Evolutionary conservation across 2,113 vertebrate genomes (phyloP), one percentile per base, ranked within the genome.

Genomic region (Cebidichthys violaceus): DNA sequence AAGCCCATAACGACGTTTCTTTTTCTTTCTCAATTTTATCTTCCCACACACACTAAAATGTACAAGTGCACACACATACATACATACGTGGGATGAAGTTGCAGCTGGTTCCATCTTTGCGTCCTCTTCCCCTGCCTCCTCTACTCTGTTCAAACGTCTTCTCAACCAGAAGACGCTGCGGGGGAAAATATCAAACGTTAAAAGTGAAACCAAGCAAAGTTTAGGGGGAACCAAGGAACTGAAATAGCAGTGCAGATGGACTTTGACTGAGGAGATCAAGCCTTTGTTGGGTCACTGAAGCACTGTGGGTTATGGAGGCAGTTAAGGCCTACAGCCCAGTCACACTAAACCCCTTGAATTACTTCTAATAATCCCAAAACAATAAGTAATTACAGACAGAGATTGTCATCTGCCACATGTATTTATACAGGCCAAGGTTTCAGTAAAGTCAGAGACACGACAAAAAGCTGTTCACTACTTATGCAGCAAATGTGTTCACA

Each of bases 141-240:
- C 43, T 20, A 9, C 0, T 35, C 7, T 27, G 9, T 22, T 31
- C 20, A 37, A 14, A 18, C 24, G 14, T 15, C n/a, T 45, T 17
- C 47, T 60, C 24, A 22, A 22, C 37, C 66, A 70, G 95, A 96
- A 87, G 96, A 96, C 22, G 96, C 96, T 71, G 95, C 96, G 18
- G 18, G 18, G 15, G 57, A 75, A 5, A 43, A 66, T 20, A 29
- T 14, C 2, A 18, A 79, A 45, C 72, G 35, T 83, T 31, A 45
- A 39, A 20, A 50, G 9, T 29, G 6, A 66, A 50, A 65, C 41
- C 22, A 39, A 60, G 24, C 1, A 9, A 22, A 37, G 29, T 75
- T 39, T 31, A 41, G 22, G 9, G 2, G 62, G 2, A 41, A 31
- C 10, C 22, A 4, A 9, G 18, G n/a, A 54, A 66, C 13, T 50